Evolutionary conservation across 2,113 vertebrate genomes (phyloP).

Genomic region (Benthochromis sp.): DNA sequence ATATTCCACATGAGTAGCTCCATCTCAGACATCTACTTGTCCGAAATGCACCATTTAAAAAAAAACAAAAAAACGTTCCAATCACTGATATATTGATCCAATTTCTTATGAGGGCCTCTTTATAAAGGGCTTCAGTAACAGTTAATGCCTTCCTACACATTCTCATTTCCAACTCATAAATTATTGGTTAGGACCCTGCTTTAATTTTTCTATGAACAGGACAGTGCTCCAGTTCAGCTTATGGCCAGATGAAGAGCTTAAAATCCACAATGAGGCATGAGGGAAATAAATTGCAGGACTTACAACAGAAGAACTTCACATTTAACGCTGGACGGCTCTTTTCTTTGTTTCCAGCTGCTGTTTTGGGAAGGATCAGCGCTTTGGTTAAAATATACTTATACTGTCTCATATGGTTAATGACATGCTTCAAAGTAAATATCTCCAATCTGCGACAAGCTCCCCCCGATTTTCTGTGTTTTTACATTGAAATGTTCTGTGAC

Average conservation of each 20-base stretch:
- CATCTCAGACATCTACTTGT: neutral
- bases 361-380: neutral
- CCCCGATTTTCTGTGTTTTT: neutral
- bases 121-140: neutral
- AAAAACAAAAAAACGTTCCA: neutral
- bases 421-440: neutral
- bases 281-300: neutral
- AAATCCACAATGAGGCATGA: neutral
- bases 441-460: neutral
- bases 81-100: neutral
- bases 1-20: neutral
- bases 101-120: neutral
- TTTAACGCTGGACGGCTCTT: rapidly evolving
- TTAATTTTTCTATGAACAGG: neutral
- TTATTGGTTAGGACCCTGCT: neutral
- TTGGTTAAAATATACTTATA: neutral
- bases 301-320: neutral
- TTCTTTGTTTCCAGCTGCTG: neutral
- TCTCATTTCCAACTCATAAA: neutral
- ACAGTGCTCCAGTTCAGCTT: neutral
- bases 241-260: neutral
- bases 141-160: neutral
- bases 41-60: neutral
- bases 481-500: neutral
- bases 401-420: neutral